These are phyloP conservation scores for Cricetomys ansorgei DNA, from an alignment of 2,113 vertebrate genomes.

Conservation along the genomic window DNA sequence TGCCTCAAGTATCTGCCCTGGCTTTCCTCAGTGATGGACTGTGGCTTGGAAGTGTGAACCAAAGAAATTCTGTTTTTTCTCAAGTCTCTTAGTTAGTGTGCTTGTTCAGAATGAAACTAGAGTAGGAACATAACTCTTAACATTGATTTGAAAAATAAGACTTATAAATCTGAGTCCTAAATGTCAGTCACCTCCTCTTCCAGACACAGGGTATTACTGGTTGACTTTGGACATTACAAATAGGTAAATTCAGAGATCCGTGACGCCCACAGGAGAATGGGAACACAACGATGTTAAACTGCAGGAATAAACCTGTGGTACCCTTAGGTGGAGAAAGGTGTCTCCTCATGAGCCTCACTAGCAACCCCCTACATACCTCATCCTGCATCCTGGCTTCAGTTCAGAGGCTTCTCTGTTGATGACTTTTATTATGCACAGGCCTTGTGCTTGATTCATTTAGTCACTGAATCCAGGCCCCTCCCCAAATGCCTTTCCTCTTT, in stretches of 20 bases:
- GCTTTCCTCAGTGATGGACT: too few relatives aligned
- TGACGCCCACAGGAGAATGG: not conserved
- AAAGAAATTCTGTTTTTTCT: too few relatives aligned
- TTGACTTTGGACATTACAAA: fast-evolving
- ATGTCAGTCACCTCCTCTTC: not conserved
- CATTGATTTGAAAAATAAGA: not conserved
- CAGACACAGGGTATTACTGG: not conserved
- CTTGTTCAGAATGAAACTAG: not conserved
- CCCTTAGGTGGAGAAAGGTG: too few relatives aligned
- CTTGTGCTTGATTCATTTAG: slow-evolving; percentile 7
- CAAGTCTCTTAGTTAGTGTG: not conserved
- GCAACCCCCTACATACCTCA: not conserved
- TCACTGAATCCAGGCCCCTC: not conserved
- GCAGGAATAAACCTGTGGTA: not conserved
- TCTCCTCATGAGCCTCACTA: not conserved
- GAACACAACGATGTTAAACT: not conserved
- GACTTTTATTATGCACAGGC: not conserved
- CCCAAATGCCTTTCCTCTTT: not conserved
- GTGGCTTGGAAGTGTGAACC: not conserved
- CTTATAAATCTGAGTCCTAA: not conserved
- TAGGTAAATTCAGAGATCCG: not conserved
- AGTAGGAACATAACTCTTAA: not conserved
- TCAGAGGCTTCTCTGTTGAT: not conserved
- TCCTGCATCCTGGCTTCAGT: not conserved
- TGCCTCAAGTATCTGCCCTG: not conserved